Conservation (phyloP, 2,113 vertebrate species). For the Climacteris rufus region DNA sequence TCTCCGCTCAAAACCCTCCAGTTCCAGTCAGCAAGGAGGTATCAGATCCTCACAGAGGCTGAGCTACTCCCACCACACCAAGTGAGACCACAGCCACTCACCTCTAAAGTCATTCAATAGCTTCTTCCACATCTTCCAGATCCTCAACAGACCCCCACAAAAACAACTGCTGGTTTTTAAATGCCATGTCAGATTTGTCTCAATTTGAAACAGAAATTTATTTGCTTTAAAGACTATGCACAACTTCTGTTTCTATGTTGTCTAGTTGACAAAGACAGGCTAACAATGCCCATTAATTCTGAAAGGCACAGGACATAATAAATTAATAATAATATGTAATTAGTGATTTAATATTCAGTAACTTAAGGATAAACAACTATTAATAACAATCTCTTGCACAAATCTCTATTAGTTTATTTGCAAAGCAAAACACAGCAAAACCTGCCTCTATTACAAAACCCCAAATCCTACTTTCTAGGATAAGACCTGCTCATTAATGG, state of each 20-base stretch:
- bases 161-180: not conserved
- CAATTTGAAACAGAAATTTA: not conserved
- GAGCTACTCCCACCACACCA: not conserved
- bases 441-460: not conserved
- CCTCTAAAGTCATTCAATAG: not conserved
- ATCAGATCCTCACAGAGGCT: not conserved
- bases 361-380: not conserved
- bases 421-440: not conserved
- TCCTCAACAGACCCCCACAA: not conserved
- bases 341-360: not conserved
- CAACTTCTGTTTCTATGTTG: not conserved
- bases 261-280: not conserved
- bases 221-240: not conserved
- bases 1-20: not conserved
- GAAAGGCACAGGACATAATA: not conserved
- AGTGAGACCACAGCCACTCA: not conserved
- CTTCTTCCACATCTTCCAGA: not conserved
- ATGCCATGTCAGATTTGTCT: not conserved
- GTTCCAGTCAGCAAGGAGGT: not conserved
- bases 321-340: not conserved
- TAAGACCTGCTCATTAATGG: not conserved
- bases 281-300: not conserved
- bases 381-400: not conserved
- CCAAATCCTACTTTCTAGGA: not conserved
- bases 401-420: not conserved